Conservation (phyloP, 2,888 invertebrate species). For the Drosophila kambysellisi region DNA sequence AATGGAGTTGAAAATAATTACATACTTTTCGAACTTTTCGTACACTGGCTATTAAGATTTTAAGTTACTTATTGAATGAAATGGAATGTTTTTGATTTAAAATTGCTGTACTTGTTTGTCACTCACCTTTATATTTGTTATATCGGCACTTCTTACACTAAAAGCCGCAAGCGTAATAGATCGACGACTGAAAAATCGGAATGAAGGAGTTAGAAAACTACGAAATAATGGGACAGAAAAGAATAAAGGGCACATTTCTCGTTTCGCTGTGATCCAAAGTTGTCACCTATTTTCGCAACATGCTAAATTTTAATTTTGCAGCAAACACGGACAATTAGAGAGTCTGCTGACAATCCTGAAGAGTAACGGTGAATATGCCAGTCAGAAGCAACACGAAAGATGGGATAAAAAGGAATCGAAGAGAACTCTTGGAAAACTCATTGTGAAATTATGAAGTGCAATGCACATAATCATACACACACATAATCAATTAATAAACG, state of each 20-base stretch:
- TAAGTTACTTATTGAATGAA: not conserved
- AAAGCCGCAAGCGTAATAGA: not conserved
- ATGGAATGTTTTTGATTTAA: not conserved
- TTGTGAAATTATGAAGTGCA: not conserved
- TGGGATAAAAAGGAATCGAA: not conserved
- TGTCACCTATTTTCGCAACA: not conserved
- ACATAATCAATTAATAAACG: not conserved
- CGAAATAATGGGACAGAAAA: not conserved
- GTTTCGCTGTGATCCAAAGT: not conserved
- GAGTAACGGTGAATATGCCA: not conserved
- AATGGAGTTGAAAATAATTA: not conserved
- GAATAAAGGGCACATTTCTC: not conserved
- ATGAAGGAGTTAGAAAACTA: not conserved
- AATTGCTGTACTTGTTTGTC: not conserved
- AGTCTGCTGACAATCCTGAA: not conserved
- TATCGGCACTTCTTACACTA: not conserved
- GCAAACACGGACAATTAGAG: not conserved
- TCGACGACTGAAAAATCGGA: not conserved
- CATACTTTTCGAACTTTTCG: not conserved
- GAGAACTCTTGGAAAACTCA: not conserved
- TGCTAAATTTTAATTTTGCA: not conserved
- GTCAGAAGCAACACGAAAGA: not conserved
- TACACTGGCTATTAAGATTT: not conserved
- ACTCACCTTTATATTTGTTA: not conserved
- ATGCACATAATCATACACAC: not conserved